These are phyloP conservation scores for Plagodis dolabraria DNA, from an alignment of 2,888 invertebrate species.

Conservation along the genomic window DNA sequence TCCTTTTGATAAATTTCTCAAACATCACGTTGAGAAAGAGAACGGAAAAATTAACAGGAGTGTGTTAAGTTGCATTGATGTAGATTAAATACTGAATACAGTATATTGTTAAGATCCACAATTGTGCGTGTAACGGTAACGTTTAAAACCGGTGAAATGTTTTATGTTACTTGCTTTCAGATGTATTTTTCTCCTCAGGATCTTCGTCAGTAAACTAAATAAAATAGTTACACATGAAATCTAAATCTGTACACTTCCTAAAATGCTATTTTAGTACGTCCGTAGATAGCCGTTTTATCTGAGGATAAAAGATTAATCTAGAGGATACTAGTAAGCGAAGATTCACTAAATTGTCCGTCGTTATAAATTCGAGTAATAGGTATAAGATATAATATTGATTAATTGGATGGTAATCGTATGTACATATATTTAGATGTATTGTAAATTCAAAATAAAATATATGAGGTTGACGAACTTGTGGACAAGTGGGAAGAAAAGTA, in stretches of 20 bases:
- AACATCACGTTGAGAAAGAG: conserved; percentile 28
- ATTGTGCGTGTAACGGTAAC: conserved; percentile 11
- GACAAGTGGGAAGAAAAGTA: conserved; percentile 75
- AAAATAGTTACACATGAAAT: no score
- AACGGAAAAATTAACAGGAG: conserved; percentile 21
- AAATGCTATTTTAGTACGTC: no score
- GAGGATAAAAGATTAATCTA: no score
- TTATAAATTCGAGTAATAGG: conserved; percentile 22
- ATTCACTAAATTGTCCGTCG: not conserved
- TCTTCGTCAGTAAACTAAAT: no score
- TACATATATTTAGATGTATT: conserved; percentile 76
- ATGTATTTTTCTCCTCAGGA: no score
- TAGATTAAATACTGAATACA: conserved; percentile 22
- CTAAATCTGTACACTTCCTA: no score
- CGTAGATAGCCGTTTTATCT: no score
- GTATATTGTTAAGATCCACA: conserved; percentile 14
- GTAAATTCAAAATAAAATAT: conserved; percentile 70
- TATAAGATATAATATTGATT: conserved; percentile 57
- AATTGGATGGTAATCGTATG: conserved; percentile 74
- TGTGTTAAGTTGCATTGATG: conserved; percentile 26
- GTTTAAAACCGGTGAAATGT: no score
- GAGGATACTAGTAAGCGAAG: no score
- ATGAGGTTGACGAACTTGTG: conserved; percentile 66
- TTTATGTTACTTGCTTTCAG: no score
- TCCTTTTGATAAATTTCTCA: conserved; percentile 36